Evolutionary conservation across 1,140 invertebrate genomes (phyloP), one percentile per base, ranked within the genome.

Genomic region (Caenorhabditis remanei): DNA sequence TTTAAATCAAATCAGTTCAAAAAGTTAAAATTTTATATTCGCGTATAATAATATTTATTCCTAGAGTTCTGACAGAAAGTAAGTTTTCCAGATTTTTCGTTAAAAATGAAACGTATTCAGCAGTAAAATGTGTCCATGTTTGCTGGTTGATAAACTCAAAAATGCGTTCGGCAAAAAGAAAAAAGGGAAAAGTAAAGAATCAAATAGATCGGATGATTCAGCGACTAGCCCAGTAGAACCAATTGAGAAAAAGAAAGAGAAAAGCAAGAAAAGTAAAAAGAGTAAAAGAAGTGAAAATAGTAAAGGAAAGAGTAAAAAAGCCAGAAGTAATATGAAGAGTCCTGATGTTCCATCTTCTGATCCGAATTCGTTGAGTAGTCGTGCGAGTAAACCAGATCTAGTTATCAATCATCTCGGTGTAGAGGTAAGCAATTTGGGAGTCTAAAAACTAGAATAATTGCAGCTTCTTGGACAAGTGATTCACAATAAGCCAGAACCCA

Each of bases 51-150:
- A 32, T 32, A 1, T 1, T 32, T 32, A 32, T 32, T 32, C 32
- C 32, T 32, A 32, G 32, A 32, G 11, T 55, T 55, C 19, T 19
- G 53, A 55, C 11, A 19, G 19, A 19, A 55, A 55, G 53, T 55
- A 55, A 55, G 53, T 55, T 55, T 55, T 19, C 53, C 11, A 14
- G 53, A 55, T 1, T 14, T 55, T 55, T 55, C 53, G 32, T 32
- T 32, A 32, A 32, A 32, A 32, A 32, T 55, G 53, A 19, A 55
- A 55, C 53, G 19, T 32, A 32, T 40, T 65, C 65, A 71, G 65
- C 65, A n/a, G 8, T 19, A 71, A 11, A 71, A 71, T 71, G 65
- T 71, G 65, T 71, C 65, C 65, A n/a, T 71, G 65, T 48, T 40
- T 71, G 4, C 46, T 71, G 41, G 13, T 71, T 71, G 43, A 71